Evolutionary conservation across 2,113 vertebrate genomes (phyloP).

Genomic region (Oryzias melastigma): DNA sequence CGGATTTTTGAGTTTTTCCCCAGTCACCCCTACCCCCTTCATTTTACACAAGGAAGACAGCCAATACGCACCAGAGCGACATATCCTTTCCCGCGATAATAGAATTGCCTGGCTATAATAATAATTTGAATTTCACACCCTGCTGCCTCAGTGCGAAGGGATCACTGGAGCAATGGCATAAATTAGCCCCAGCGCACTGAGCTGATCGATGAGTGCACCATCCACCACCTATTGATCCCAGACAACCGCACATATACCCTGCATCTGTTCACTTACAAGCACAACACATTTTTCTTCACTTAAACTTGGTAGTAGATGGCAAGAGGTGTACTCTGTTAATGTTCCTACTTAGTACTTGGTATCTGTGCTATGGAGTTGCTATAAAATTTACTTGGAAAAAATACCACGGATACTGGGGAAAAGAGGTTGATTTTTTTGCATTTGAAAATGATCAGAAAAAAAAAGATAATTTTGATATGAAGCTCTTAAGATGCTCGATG

Average conservation of each 20-base stretch:
- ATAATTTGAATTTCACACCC: slow-evolving; percentile 81
- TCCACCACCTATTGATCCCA: slow-evolving; percentile 77
- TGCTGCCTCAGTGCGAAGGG: slow-evolving; percentile 63
- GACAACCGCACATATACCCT: slow-evolving; percentile 54
- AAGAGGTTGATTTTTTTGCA: no score
- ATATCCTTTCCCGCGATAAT: slow-evolving; percentile 75
- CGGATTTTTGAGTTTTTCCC: slow-evolving; percentile 38
- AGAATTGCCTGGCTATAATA: slow-evolving; percentile 79
- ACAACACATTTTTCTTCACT: slow-evolving; percentile 6
- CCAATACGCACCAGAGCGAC: slow-evolving; percentile 68
- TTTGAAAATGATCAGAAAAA: no score
- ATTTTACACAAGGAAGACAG: slow-evolving; percentile 63
- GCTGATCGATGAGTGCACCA: slow-evolving; percentile 75
- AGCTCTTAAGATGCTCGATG: no score
- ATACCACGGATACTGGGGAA: no score
- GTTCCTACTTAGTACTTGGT: neutral
- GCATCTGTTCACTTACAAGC: slow-evolving; percentile 24
- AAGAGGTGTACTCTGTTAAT: neutral
- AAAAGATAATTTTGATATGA: no score
- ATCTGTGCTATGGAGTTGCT: neutral
- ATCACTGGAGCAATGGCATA: slow-evolving; percentile 70
- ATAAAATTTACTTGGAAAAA: no score
- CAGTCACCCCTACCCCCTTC: slow-evolving; percentile 29
- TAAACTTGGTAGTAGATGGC: slow-evolving; percentile 5
- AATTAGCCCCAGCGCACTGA: slow-evolving; percentile 70